Evolutionary conservation across 2,888 invertebrate species (phyloP).

Genomic region (Polyommatus icarus): DNA sequence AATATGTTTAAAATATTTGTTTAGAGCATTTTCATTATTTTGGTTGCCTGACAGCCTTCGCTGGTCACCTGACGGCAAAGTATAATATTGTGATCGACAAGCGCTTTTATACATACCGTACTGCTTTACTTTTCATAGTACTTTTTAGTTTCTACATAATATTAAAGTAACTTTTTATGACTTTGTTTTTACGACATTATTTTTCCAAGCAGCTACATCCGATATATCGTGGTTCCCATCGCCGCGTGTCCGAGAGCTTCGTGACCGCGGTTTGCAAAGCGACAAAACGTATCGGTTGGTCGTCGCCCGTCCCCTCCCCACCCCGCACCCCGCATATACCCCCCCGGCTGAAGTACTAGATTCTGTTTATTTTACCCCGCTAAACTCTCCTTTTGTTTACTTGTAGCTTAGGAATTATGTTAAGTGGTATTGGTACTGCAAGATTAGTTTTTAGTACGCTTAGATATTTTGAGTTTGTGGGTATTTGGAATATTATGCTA

Average conservation of each 20-base stretch:
- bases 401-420: slow-evolving; percentile 5
- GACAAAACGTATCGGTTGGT: slow-evolving; percentile 74
- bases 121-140: too few relatives aligned
- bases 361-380: slow-evolving; percentile 30
- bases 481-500: background rate
- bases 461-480: background rate
- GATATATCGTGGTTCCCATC: slow-evolving; percentile 36
- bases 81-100: too few relatives aligned
- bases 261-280: slow-evolving; percentile 58
- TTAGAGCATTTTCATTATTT: too few relatives aligned
- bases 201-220: slow-evolving; percentile 30
- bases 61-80: too few relatives aligned
- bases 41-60: too few relatives aligned
- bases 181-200: background rate
- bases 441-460: background rate
- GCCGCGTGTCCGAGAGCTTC: slow-evolving; percentile 45
- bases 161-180: too few relatives aligned
- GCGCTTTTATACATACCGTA: too few relatives aligned
- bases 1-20: too few relatives aligned
- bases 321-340: slow-evolving; percentile 19
- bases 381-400: slow-evolving; percentile 25
- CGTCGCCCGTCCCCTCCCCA: slow-evolving; percentile 42
- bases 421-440: background rate
- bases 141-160: too few relatives aligned
- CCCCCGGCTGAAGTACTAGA: slow-evolving; percentile 29